Base-by-base conservation (phyloP, 2,797 vertebrate genomes). In the Peromyscus melanophrys region DNA sequence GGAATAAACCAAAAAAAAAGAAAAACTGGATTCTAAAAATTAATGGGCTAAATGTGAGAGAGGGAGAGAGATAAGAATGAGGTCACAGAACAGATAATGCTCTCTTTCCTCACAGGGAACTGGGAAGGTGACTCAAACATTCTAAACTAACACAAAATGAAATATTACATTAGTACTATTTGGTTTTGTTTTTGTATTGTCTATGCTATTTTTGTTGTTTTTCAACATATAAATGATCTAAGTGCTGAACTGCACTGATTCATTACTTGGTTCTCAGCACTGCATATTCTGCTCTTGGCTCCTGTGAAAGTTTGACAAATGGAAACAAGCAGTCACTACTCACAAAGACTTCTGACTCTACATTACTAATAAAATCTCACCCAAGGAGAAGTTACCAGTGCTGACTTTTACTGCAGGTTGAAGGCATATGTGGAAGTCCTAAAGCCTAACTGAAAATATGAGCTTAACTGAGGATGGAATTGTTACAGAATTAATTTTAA, bases 141-240 rank as follows among this genome's bases (percentile, higher is more conserved):
- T 34, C n/a, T 78, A 31, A 92, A 49, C 14, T 46, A 77, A 55
- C 21, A 25, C 13, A 59, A 16, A 90, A 2, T 34, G 82, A 40
- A 89, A 12, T n/a, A 9, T 92, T 73, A 46, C 21, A 43, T 61
- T 61, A 63, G 57, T 63, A 31, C 37, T 83, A 14, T 82, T 92
- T 76, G 31, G 46, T 83, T 88, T 73, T 90, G 12, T 40, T 21
- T 61, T 14, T 85, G 27, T 0, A 43, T 49, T 82, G 16, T 83
- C 34, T 13, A 84, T 69, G 34, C 1, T 61, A 6, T 91, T 81
- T 10, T 90, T 59, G 57, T 23, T 59, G 57, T 59, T 59, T 29
- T 86, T 90, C 78, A 89, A 23, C 10, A 61, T 49, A 61, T 84
- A 90, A 85, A 78, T 57, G 5, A 37, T 95, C 25, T 92, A 90